A percentile compares a stretch with the other conserved stretches of the same genome.
phyloP scores from a whole-genome alignment of 2,113 vertebrate genomes.

The Podarcis raffonei region DNA sequence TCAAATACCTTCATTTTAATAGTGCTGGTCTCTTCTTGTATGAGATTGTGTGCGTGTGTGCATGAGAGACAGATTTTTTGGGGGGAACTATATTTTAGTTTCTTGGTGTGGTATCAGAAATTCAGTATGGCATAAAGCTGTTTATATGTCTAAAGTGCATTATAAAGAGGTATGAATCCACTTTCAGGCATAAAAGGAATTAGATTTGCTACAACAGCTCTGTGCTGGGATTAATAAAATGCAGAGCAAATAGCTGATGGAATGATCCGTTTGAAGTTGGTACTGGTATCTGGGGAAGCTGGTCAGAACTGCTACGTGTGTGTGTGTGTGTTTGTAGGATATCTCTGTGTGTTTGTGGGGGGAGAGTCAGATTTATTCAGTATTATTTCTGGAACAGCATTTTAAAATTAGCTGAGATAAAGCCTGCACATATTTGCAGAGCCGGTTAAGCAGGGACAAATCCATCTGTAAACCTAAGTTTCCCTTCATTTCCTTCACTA shows the following conservation, averaged over 20 bases:
- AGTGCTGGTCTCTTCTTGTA: slow-evolving; percentile 12
- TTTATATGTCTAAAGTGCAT: slow-evolving; percentile 55
- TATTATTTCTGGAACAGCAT: slow-evolving; percentile 29
- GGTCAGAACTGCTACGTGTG: slow-evolving; percentile 32
- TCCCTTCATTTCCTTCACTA: slow-evolving; percentile 65
- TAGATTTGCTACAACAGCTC: slow-evolving; percentile 51
- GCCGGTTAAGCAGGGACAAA: slow-evolving; percentile 46
- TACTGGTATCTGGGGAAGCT: slow-evolving; percentile 49
- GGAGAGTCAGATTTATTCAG: slow-evolving; percentile 21
- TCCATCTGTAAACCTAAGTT: slow-evolving; percentile 60
- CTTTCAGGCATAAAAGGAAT: slow-evolving; percentile 48
- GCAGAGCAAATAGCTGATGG: slow-evolving; percentile 48
- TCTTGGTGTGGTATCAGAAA: slow-evolving; percentile 1
- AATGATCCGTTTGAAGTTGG: slow-evolving; percentile 56
- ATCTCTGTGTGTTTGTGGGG: background rate
- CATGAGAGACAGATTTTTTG: background rate
- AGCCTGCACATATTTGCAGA: slow-evolving; percentile 63
- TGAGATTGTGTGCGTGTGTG: slow-evolving; percentile 19
- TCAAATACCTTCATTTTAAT: slow-evolving; percentile 43
- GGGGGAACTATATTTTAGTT: slow-evolving; percentile 47
- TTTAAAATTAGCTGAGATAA: slow-evolving; percentile 50
- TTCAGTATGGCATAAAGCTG: slow-evolving; percentile 37
- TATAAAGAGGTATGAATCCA: slow-evolving; percentile 54
- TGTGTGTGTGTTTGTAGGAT: background rate
- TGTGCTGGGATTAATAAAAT: slow-evolving; percentile 57